Evolutionary conservation across 2,888 invertebrate genomes (phyloP), one percentile per base, ranked within the genome.

Genomic region (Macrosoma leucophasiata): DNA sequence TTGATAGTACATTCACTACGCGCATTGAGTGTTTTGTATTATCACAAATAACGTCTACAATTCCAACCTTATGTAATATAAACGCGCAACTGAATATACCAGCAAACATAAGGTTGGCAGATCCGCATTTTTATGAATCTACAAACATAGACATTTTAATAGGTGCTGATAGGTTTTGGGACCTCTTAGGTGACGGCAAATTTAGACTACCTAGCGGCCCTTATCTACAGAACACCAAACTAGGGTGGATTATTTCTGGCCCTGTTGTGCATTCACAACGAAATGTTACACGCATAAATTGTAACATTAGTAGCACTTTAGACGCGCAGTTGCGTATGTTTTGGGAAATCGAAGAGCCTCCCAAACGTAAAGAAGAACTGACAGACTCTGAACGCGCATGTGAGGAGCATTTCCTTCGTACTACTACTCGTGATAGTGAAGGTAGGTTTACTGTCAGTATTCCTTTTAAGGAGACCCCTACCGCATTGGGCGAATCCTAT

Each of bases 371-470:
- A 40, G 7, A 29, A 13, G 27, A 29, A 39, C 6, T 11, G 27
- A 27, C 27, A 18, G 27, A 27, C 11, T 8, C 15, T 12, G 27
- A 27, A 12, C 12, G 27, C 4, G 27, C 27, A 27, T 27, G 27
- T 4, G 27, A 27, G 27, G 17, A 27, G 15, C 27, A 27, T 18
- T 27, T 27, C 9, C 3, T 27, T 27, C 27, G 27, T 18, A 41
- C 36, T 17, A 46, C 43, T 4, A 29, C 13, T 21, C 32, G 46
- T 4, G 10, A 27, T 6, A 11, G 13, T 5, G 28, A 43, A 13
- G 42, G 47, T 3, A 26, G 43, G 15, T 47, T 44, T 29, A 30
- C 18, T 10, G 40, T 47, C 1, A 27, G 20, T 6, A 43, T 46
- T 12, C 44, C 44, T 8, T 21, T 40, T 5, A 33, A 38, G 9